These are phyloP conservation scores for Epistrophe eligans DNA, from an alignment of 2,888 invertebrate genomes.

Conservation along the genomic window DNA sequence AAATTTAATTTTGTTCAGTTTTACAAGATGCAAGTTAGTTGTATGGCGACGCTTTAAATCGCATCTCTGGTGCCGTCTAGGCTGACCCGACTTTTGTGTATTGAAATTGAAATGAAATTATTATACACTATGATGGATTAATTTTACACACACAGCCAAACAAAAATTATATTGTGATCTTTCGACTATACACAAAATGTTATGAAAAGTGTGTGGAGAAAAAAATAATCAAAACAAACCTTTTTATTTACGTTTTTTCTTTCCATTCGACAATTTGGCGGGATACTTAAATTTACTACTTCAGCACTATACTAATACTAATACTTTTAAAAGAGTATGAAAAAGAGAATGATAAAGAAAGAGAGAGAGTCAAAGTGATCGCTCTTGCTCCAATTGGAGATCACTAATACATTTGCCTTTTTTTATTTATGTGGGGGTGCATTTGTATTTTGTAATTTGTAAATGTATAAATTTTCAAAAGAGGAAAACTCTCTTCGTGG, in stretches of 20 bases:
- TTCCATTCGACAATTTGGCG: slow-evolving; percentile 62
- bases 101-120: slow-evolving; percentile 73
- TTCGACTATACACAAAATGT: slow-evolving; percentile 31
- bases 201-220: slow-evolving; percentile 73
- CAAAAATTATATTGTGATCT: neutral
- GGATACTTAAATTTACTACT: slow-evolving; percentile 54
- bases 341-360: neutral
- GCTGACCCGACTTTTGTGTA: slow-evolving; percentile 72
- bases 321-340: neutral
- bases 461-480: neutral
- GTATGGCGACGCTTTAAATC: slow-evolving; percentile 76
- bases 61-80: slow-evolving; percentile 76
- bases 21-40: slow-evolving; percentile 55
- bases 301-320: too few species aligned
- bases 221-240: slow-evolving; percentile 74
- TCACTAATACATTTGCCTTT: neutral
- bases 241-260: slow-evolving; percentile 50
- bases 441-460: too few species aligned
- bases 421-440: too few species aligned
- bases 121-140: slow-evolving; percentile 57
- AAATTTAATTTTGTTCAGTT: slow-evolving; percentile 19
- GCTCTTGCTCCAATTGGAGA: neutral
- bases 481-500: slow-evolving; percentile 32
- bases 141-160: slow-evolving; percentile 15
- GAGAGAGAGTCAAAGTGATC: neutral